These are phyloP conservation scores for Cyanoramphus novaezelandiae DNA, from an alignment of 2,113 vertebrate genomes.

Conservation along the genomic window DNA sequence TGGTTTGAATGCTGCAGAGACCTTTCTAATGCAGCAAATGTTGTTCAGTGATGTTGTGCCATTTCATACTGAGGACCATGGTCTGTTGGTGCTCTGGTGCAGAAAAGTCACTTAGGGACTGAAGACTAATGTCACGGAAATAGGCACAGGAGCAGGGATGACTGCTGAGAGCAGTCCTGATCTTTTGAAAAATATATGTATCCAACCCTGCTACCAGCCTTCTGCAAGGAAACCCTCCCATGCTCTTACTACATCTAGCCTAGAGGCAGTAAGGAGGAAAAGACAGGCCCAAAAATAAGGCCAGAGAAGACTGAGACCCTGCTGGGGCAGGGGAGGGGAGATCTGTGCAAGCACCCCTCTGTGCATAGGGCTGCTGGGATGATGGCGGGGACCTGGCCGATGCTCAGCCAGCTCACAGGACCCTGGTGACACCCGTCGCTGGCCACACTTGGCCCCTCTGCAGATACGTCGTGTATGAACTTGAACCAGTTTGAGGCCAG, in stretches of 20 bases:
- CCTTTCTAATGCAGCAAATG: background rate
- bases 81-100: background rate
- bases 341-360: background rate
- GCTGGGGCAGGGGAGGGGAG: background rate
- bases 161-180: background rate
- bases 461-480: background rate
- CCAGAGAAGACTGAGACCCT: background rate
- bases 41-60: background rate
- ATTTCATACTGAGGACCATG: background rate
- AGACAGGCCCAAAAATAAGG: background rate
- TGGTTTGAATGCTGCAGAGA: background rate
- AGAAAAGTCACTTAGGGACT: background rate
- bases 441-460: fast-evolving
- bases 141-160: background rate
- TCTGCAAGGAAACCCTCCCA: background rate
- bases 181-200: fast-evolving
- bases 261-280: background rate
- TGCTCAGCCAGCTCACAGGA: background rate
- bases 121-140: background rate
- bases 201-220: background rate
- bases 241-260: background rate
- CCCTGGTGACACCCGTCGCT: background rate
- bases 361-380: background rate
- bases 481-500: background rate
- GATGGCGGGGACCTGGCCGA: fast-evolving